These are phyloP conservation scores for Ptiloglossa arizonensis DNA, from an alignment of 1,140 invertebrate genomes.

Conservation along the genomic window DNA sequence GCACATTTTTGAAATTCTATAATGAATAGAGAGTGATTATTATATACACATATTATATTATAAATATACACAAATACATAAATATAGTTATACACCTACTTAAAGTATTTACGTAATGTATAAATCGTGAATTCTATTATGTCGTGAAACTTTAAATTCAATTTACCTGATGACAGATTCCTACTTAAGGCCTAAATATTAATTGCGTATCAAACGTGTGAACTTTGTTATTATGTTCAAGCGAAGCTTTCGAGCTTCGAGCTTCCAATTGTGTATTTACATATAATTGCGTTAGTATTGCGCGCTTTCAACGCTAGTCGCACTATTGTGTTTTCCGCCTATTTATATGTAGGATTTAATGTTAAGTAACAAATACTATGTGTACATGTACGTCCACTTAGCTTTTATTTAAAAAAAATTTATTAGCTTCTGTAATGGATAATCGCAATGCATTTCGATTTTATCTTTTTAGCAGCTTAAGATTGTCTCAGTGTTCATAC, in stretches of 20 bases:
- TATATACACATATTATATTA: conserved; percentile 34
- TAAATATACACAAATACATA: conserved; percentile 43
- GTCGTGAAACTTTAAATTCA: conserved; percentile 48
- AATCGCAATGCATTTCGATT: conserved; percentile 22
- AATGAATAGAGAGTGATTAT: conserved; percentile 56
- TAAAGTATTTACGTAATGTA: conserved; percentile 55
- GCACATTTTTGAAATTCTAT: conserved; percentile 67
- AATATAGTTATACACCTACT: conserved; percentile 51
- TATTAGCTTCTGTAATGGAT: not conserved
- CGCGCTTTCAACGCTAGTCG: conserved; percentile 69
- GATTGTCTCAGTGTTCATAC: not conserved
- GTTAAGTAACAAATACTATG: conserved; percentile 22
- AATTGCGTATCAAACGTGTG: conserved; percentile 27
- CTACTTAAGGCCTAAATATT: conserved; percentile 67
- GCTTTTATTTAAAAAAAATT: conserved; percentile 30
- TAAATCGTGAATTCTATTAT: conserved; percentile 31
- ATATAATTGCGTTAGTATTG: conserved; percentile 49
- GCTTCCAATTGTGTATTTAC: conserved; percentile 49
- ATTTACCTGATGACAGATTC: conserved; percentile 65
- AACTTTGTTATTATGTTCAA: conserved; percentile 45
- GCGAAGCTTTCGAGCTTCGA: conserved; percentile 23
- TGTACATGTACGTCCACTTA: conserved; percentile 29
- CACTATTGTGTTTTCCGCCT: conserved; percentile 63
- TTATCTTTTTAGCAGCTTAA: not conserved
- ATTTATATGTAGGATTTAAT: conserved; percentile 47